A percentile compares a stretch with the other conserved stretches of the same genome.
These are phyloP conservation scores for Lepeophtheirus nordmannii DNA, from an alignment of 2,888 invertebrate genomes.

Conservation along the genomic window DNA sequence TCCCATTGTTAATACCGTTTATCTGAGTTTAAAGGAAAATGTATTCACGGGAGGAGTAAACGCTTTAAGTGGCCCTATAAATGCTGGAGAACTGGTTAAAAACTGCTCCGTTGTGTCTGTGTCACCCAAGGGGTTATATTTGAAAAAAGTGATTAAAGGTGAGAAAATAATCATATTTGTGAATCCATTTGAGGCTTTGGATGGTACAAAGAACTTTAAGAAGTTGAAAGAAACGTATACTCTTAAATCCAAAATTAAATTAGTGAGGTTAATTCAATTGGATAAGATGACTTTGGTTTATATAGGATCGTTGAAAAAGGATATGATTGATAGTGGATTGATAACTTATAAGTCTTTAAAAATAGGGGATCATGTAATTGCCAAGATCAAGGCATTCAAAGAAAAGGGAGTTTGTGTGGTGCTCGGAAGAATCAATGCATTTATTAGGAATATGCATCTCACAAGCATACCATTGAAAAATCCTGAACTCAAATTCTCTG, in stretches of 20 bases:
- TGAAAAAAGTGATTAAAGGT: neutral
- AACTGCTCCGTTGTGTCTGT: neutral
- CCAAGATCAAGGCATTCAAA: slow-evolving; percentile 8
- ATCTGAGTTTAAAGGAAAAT: neutral
- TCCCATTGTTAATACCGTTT: slow-evolving; percentile 14
- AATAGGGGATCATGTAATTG: neutral
- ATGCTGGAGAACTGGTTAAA: neutral
- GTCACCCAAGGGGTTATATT: neutral
- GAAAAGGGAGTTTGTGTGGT: slow-evolving; percentile 10
- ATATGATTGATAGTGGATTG: neutral
- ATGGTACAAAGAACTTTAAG: neutral
- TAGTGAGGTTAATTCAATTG: slow-evolving; percentile 1
- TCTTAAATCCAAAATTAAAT: neutral
- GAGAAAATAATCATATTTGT: neutral
- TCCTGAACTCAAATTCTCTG: slow-evolving; percentile 13
- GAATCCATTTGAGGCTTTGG: neutral
- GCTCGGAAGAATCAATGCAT: slow-evolving; percentile 9
- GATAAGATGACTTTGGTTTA: slow-evolving; percentile 5
- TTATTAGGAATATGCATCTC: slow-evolving; percentile 5
- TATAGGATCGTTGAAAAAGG: slow-evolving; percentile 8
- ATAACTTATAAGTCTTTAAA: neutral
- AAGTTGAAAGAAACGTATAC: neutral
- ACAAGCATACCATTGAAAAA: slow-evolving; percentile 18
- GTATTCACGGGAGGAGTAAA: neutral
- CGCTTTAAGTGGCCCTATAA: neutral